phyloP scores from a whole-genome alignment of 35 echinoderm and acorn worm species.

The Apostichopus japonicus region DNA sequence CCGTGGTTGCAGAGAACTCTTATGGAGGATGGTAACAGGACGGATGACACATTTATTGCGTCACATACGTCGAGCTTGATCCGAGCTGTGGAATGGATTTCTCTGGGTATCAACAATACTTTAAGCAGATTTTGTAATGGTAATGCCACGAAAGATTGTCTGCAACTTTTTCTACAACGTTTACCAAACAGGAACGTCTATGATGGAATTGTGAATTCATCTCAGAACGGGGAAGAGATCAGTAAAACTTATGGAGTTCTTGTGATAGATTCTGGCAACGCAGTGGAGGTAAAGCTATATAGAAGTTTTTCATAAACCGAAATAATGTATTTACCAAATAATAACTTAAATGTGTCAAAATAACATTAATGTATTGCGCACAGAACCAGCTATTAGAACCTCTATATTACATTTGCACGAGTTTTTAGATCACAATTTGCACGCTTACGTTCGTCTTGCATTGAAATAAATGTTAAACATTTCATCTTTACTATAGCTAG shows the following conservation, averaged over 20 bases:
- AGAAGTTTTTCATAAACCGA: no score
- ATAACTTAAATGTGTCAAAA: no score
- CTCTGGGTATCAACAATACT: not conserved
- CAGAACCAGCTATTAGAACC: no score
- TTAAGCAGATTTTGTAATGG: not conserved
- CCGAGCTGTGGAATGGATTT: not conserved
- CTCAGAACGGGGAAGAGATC: not conserved
- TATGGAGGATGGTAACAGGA: not conserved
- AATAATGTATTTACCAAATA: no score
- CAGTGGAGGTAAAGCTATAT: no score
- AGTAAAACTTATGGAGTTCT: not conserved
- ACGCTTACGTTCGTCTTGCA: no score
- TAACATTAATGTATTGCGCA: no score
- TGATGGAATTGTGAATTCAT: not conserved
- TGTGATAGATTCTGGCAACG: not conserved
- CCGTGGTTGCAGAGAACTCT: not conserved
- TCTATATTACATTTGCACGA: no score
- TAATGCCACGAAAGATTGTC: not conserved
- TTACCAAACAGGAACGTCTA: not conserved
- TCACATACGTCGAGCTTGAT: not conserved
- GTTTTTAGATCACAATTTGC: no score
- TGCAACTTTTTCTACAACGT: not conserved
- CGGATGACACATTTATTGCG: not conserved
- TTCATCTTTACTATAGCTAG: no score
- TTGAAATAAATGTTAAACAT: no score